phyloP scores from a whole-genome alignment of 2,888 invertebrate genomes.

The Diloba caeruleocephala region DNA sequence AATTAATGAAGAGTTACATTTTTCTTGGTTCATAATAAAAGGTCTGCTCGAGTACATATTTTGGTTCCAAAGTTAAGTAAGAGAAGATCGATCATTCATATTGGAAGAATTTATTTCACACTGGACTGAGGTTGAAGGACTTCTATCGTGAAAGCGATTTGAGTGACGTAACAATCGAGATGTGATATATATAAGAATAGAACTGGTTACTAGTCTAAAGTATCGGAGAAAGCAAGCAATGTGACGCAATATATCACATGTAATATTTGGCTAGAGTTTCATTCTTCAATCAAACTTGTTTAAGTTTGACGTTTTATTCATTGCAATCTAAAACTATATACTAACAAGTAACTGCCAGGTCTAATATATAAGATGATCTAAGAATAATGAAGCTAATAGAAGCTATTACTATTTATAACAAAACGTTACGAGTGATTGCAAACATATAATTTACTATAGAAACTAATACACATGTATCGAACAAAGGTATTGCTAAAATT shows the following conservation, averaged over 20 bases:
- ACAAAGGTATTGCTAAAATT: not conserved
- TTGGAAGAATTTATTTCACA: slow-evolving; percentile 4
- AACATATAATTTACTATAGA: slow-evolving; percentile 42
- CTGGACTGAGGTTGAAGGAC: not conserved
- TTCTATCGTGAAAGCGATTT: slow-evolving; percentile 7
- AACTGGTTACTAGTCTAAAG: slow-evolving; percentile 5
- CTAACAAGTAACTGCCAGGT: not conserved
- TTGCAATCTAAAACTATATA: not conserved
- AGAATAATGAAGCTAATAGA: slow-evolving; percentile 39
- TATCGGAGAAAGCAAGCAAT: not conserved
- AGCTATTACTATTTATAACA: slow-evolving; percentile 44
- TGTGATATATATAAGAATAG: not conserved
- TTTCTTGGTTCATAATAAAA: slow-evolving; percentile 1
- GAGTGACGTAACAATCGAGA: slow-evolving; percentile 1
- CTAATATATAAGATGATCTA: slow-evolving; percentile 11
- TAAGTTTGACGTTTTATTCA: not conserved
- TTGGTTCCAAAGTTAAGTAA: slow-evolving; percentile 4
- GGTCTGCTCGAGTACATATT: not conserved
- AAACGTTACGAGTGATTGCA: slow-evolving; percentile 16
- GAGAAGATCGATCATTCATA: slow-evolving; percentile 8
- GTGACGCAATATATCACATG: slow-evolving; percentile 4
- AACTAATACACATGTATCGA: not conserved
- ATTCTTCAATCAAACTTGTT: not conserved
- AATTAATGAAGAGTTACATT: slow-evolving; percentile 88
- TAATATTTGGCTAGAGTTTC: not conserved